These are phyloP conservation scores for Diachasma alloeum DNA, from an alignment of 1,140 invertebrate genomes.

Conservation along the genomic window DNA sequence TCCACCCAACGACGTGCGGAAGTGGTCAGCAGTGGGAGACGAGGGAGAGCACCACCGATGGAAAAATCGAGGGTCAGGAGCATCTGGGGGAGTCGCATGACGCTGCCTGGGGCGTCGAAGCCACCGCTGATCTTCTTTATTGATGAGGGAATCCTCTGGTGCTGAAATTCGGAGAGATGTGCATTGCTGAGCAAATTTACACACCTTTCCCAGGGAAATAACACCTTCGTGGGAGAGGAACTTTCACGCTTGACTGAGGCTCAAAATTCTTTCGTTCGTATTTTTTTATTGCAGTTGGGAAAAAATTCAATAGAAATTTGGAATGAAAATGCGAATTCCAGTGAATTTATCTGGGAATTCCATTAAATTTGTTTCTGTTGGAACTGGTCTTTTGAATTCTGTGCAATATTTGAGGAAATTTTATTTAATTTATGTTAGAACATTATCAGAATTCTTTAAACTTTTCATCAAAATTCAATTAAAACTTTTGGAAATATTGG, in stretches of 20 bases:
- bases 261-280: neutral
- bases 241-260: neutral
- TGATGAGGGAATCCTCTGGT: slow-evolving; percentile 32
- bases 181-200: too few relatives aligned
- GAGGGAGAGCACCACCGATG: neutral
- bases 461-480: too few relatives aligned
- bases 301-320: too few relatives aligned
- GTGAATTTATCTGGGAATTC: too few relatives aligned
- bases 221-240: neutral
- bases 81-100: slow-evolving; percentile 64
- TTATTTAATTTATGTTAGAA: too few relatives aligned
- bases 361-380: too few relatives aligned
- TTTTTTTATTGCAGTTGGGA: neutral
- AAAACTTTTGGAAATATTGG: too few relatives aligned
- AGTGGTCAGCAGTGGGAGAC: slow-evolving; percentile 10
- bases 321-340: too few relatives aligned
- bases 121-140: slow-evolving; percentile 72
- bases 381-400: too few relatives aligned
- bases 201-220: neutral
- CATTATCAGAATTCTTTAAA: too few relatives aligned
- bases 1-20: slow-evolving; percentile 33
- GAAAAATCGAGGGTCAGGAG: slow-evolving; percentile 65
- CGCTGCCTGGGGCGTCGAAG: slow-evolving; percentile 72
- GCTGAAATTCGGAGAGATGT: too few relatives aligned
- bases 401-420: too few relatives aligned